These are phyloP conservation scores for Nomada flava DNA, from an alignment of 2,888 invertebrate species.

Conservation along the genomic window DNA sequence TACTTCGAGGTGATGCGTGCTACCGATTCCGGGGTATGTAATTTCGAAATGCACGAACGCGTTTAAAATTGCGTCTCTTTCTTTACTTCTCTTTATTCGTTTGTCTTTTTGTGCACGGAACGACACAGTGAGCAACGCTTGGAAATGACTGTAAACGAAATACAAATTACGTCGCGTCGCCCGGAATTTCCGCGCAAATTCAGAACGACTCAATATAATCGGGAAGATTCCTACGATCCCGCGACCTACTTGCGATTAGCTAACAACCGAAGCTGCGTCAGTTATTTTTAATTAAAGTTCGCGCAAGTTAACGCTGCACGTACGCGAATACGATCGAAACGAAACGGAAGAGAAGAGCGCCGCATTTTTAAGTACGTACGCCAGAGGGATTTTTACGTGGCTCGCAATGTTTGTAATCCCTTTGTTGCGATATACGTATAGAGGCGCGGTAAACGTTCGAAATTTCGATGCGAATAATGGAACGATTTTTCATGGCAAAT, in stretches of 20 bases:
- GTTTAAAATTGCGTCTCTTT: slow-evolving; percentile 42
- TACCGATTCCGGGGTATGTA: slow-evolving; percentile 31
- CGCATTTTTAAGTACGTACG: slow-evolving; percentile 9
- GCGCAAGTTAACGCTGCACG: background rate
- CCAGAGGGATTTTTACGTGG: background rate
- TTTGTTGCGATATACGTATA: no score
- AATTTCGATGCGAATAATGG: background rate
- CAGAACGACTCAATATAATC: no score
- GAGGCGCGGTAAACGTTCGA: background rate
- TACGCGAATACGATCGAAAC: background rate
- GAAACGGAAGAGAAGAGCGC: background rate
- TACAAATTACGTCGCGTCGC: background rate
- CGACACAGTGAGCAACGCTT: slow-evolving; percentile 26
- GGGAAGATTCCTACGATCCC: no score
- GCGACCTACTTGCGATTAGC: no score
- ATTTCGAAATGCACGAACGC: slow-evolving; percentile 59
- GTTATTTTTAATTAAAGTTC: slow-evolving; percentile 15
- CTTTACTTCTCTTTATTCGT: no score
- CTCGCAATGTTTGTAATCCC: background rate
- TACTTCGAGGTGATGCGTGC: slow-evolving; percentile 38
- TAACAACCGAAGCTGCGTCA: no score
- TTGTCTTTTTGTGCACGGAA: background rate
- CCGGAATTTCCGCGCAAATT: slow-evolving; percentile 10
- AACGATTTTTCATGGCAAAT: no score
- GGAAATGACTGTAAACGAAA: slow-evolving; percentile 34